phyloP scores from a whole-genome alignment of 2,797 vertebrate species.

The Triplophysa yarkandensis region DNA sequence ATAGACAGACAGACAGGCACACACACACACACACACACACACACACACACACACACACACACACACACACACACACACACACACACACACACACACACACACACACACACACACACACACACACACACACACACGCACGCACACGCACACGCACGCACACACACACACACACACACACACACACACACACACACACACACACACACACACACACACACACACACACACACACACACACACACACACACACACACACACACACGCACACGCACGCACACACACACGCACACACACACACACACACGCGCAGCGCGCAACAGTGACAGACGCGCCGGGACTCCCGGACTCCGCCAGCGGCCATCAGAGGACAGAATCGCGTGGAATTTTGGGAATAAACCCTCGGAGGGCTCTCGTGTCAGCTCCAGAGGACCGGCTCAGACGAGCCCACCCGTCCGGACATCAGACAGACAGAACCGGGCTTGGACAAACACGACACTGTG shows the following conservation, averaged over 20 bases:
- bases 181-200: neutral
- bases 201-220: too few relatives aligned
- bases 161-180: neutral
- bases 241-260: neutral
- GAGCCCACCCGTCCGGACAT: conserved; percentile 20
- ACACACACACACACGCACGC: neutral
- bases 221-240: neutral
- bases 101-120: neutral
- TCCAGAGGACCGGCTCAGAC: too few relatives aligned
- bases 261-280: conserved; percentile 17
- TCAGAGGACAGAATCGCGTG: neutral
- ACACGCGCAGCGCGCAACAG: conserved; percentile 43
- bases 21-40: conserved; percentile 33
- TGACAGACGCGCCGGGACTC: conserved; percentile 19
- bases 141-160: neutral
- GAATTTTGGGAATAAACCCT: neutral
- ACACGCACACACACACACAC: neutral
- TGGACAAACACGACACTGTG: neutral
- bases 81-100: neutral
- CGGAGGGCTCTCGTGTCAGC: too few relatives aligned
- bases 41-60: neutral
- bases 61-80: neutral
- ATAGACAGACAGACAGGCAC: too few relatives aligned
- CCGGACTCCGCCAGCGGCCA: conserved; percentile 2
- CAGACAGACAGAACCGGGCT: conserved; percentile 10